phyloP scores from a whole-genome alignment of 2,888 invertebrate genomes.

The Malthinus flaveolus region DNA sequence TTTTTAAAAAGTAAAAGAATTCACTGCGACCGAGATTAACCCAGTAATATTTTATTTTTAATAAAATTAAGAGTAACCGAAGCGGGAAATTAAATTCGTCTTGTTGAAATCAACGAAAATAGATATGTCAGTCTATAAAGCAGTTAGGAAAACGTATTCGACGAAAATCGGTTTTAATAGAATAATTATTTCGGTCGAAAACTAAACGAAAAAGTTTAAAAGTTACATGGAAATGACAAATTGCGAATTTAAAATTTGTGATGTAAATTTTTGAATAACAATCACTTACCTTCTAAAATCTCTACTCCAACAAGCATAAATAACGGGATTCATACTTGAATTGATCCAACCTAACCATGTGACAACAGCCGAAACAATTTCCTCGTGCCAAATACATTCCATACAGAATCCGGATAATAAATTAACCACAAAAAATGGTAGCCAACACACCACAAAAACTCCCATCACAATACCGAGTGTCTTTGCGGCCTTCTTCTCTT shows the following conservation, averaged over 20 bases:
- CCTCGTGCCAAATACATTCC: conserved; percentile 84
- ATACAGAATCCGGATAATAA: conserved; percentile 87
- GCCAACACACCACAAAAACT: conserved; percentile 95
- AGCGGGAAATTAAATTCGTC: conserved; percentile 20
- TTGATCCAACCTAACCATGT: conserved; percentile 97
- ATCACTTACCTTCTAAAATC: conserved; percentile 85
- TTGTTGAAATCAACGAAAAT: conserved; percentile 16
- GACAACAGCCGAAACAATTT: conserved; percentile 84
- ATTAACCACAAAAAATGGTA: conserved; percentile 96
- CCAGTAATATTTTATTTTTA: background rate
- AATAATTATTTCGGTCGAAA: background rate
- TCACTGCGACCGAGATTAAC: too few species aligned
- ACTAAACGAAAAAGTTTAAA: too few species aligned
- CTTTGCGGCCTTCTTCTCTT: conserved; percentile 97
- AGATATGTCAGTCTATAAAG: conserved; percentile 17
- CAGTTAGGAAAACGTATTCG: background rate
- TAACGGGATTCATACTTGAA: conserved; percentile 95
- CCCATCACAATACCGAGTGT: conserved; percentile 97
- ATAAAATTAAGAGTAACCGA: conserved; percentile 12
- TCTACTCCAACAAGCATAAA: conserved; percentile 97
- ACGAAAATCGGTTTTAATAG: background rate
- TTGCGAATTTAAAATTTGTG: too few species aligned
- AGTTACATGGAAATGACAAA: background rate
- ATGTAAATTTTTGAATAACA: too few species aligned
- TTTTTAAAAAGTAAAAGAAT: too few species aligned